Conservation (phyloP, 37 sponge, comb jelly and placozoan genomes). For the Spongilla lacustris region DNA sequence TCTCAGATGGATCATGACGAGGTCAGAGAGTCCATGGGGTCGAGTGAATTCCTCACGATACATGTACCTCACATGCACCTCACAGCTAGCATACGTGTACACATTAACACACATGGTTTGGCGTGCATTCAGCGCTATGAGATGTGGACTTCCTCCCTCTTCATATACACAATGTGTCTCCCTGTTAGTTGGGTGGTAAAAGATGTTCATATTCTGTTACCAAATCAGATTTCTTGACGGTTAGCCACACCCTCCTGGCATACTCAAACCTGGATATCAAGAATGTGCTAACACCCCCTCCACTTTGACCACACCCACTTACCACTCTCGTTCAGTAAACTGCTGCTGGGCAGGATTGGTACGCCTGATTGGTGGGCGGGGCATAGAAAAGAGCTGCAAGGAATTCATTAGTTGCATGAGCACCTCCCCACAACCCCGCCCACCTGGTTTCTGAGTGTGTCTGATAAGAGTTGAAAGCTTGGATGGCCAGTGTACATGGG, state of each 20-base stretch:
- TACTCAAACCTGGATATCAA: constrained; percentile 50
- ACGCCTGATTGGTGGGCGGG: constrained; percentile 49
- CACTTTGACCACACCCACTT: neutral
- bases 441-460: constrained; percentile 73
- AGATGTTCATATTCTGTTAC: constrained; percentile 34
- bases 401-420: neutral
- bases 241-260: constrained; percentile 46
- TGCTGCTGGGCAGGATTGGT: constrained; percentile 40
- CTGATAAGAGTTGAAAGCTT: constrained; percentile 68
- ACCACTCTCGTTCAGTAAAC: constrained; percentile 79
- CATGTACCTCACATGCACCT: too few species aligned
- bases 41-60: neutral
- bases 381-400: constrained; percentile 68
- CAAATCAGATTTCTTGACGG: constrained; percentile 68
- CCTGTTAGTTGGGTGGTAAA: neutral
- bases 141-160: too few species aligned
- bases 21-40: neutral
- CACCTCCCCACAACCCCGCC: constrained; percentile 16
- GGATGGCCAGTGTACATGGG: constrained; percentile 63
- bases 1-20: neutral
- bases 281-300: neutral
- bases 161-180: neutral
- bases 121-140: too few species aligned
- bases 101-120: too few species aligned
- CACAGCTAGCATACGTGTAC: neutral